These are phyloP conservation scores for Oryctolagus cuniculus DNA, from an alignment of 2,113 vertebrate genomes.

Conservation along the genomic window mOryCun1.1 NC_091442.1:36408501-36409000, in stretches of 20 bases:
- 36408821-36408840: neutral
- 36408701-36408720: constrained; percentile 22
- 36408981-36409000: neutral
- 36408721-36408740: neutral
- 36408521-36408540: neutral
- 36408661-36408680: neutral
- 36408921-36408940: constrained; percentile 35
- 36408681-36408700: neutral
- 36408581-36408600: neutral
- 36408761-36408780: constrained; percentile 27
- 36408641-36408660: neutral
- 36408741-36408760: neutral
- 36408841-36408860: constrained; percentile 53
- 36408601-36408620: neutral
- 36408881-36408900: neutral
- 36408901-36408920: neutral
- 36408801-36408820: constrained; percentile 31
- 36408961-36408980: neutral
- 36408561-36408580: neutral
- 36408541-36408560: neutral
- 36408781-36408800: neutral
- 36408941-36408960: neutral
- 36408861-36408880: constrained; percentile 4
- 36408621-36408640: neutral
- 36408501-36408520: neutral